Percentiles rank a stretch among this genome's conserved stretches.
Conservation (phyloP, 1,140 invertebrate species). For the Calliopsis andreniformis region DNA sequence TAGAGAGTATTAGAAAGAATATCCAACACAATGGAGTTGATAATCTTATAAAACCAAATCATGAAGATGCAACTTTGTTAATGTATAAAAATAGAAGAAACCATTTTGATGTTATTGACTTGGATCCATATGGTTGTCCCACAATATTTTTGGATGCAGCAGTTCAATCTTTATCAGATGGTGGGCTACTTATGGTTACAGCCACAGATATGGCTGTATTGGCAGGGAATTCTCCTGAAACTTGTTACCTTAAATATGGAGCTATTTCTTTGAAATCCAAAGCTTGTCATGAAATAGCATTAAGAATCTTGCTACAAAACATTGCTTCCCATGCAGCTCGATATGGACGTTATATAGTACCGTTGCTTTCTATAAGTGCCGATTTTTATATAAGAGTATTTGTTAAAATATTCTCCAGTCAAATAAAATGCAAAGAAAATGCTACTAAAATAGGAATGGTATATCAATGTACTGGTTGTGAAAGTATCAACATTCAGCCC, state of each 20-base stretch:
- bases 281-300: slow-evolving; percentile 97
- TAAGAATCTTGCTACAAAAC: slow-evolving; percentile 95
- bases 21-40: slow-evolving; percentile 89
- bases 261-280: slow-evolving; percentile 92
- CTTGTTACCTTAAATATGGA: slow-evolving; percentile 97
- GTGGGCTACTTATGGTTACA: slow-evolving; percentile 94
- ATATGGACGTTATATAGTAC: slow-evolving; percentile 96
- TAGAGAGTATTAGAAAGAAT: slow-evolving; percentile 93
- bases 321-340: slow-evolving; percentile 95
- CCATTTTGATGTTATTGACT: slow-evolving; percentile 94
- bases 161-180: slow-evolving; percentile 90
- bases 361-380: slow-evolving; percentile 94
- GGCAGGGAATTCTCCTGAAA: slow-evolving; percentile 97
- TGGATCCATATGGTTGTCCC: slow-evolving; percentile 99
- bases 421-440: slow-evolving; percentile 91
- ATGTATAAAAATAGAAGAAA: slow-evolving; percentile 91
- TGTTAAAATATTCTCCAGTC: slow-evolving; percentile 91
- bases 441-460: slow-evolving; percentile 92
- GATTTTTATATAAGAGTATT: slow-evolving; percentile 99
- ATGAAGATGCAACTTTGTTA: slow-evolving; percentile 92
- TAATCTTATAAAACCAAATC: slow-evolving; percentile 87
- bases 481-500: slow-evolving; percentile 88
- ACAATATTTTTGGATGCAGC: slow-evolving; percentile 96
- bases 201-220: slow-evolving; percentile 99
- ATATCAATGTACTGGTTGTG: slow-evolving; percentile 95